These are phyloP conservation scores for Echinops telfairi DNA, from an alignment of 2,113 vertebrate genomes.

Conservation along the genomic window DNA sequence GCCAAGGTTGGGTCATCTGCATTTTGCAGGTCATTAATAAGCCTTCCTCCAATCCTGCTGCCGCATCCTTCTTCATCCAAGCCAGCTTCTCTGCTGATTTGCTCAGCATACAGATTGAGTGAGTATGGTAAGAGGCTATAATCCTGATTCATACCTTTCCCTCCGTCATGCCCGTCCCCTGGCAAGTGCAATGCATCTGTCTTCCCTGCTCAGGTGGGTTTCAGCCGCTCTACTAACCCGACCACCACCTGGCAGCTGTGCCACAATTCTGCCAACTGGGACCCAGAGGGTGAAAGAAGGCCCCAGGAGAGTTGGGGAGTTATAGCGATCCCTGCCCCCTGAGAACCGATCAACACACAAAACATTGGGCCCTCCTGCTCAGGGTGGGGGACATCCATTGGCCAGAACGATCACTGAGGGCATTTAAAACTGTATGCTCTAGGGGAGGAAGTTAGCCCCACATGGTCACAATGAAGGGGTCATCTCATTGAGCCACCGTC, in stretches of 20 bases:
- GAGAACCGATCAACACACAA: neutral
- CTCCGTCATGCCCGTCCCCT: neutral
- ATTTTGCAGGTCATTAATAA: no score
- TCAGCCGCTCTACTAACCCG: neutral
- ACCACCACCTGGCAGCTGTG: no score
- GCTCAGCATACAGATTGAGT: no score
- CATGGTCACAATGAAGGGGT: neutral
- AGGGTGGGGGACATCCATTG: neutral
- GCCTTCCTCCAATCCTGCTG: no score
- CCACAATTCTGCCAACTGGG: neutral
- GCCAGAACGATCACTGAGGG: neutral
- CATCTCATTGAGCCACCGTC: neutral
- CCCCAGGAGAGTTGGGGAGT: neutral
- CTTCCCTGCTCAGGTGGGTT: neutral
- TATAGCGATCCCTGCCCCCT: fast-evolving
- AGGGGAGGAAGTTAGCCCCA: neutral
- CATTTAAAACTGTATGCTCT: neutral
- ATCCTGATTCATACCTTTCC: no score
- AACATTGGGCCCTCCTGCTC: neutral
- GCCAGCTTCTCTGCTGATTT: no score
- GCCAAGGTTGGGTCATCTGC: no score
- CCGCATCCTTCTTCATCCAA: no score
- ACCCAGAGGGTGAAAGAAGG: neutral
- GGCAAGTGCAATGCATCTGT: fast-evolving
- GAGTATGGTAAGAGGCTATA: no score